phyloP scores from a whole-genome alignment of 2,113 vertebrate genomes.

The Sphaerodactylus townsendi region DNA sequence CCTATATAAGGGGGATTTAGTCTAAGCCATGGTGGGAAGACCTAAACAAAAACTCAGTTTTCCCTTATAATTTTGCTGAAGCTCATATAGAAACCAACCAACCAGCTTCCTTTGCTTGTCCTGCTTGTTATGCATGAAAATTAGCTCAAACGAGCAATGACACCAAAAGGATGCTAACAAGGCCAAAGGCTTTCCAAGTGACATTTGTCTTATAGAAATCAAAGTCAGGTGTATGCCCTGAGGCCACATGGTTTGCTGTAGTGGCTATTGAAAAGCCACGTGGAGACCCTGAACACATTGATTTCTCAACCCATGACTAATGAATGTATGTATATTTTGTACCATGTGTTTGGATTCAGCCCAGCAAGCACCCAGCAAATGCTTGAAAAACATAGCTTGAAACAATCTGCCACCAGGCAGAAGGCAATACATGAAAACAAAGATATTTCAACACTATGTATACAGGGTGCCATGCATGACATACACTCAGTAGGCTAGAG shows the following conservation, averaged over 20 bases:
- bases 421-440: neutral
- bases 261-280: too few species aligned
- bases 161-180: neutral
- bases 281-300: too few species aligned
- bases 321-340: too few species aligned
- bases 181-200: neutral
- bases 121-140: neutral
- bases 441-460: neutral
- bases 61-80: neutral
- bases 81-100: too few species aligned
- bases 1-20: too few species aligned
- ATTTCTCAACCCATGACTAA: too few species aligned
- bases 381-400: too few species aligned
- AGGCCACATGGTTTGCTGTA: too few species aligned
- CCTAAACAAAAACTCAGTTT: neutral
- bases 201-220: neutral
- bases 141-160: too few species aligned
- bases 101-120: neutral
- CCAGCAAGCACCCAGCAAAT: too few species aligned
- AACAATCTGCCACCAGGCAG: neutral
- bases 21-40: neutral
- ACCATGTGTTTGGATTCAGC: too few species aligned
- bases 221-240: too few species aligned
- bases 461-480: neutral
- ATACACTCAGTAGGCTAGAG: neutral